A percentile compares a stretch with the other conserved stretches of the same genome.
Conservation (phyloP, 2,888 invertebrate genomes). For the Yponomeuta plumbellus region DNA sequence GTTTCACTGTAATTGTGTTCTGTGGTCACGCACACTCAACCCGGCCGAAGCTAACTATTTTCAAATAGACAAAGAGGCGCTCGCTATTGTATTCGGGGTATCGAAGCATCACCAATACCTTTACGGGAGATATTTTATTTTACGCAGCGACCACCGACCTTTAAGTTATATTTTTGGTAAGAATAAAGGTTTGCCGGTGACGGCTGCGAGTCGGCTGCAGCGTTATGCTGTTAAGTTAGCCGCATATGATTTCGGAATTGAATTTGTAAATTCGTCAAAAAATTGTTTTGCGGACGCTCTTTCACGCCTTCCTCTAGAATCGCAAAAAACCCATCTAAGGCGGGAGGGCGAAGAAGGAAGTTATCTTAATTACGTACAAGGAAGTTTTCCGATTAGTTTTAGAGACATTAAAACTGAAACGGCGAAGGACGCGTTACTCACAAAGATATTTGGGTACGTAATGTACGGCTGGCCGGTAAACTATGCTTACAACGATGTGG, state of each 20-base stretch:
- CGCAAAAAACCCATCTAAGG: not conserved
- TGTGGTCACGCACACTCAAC: slow-evolving; percentile 12
- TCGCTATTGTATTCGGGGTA: slow-evolving; percentile 27
- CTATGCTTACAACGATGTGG: too few species aligned
- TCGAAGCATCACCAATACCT: slow-evolving; percentile 24
- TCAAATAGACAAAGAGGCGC: slow-evolving; percentile 22
- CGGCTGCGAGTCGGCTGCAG: slow-evolving; percentile 15
- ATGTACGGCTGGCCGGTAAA: slow-evolving; percentile 26
- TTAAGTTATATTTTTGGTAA: slow-evolving; percentile 15
- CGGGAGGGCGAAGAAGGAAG: slow-evolving; percentile 12
- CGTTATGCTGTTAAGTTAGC: slow-evolving; percentile 10
- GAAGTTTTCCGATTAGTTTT: slow-evolving; percentile 20
- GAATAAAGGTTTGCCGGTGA: slow-evolving; percentile 14
- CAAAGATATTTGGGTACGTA: slow-evolving; percentile 24
- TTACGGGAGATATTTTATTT: slow-evolving; percentile 6
- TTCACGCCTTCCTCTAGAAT: slow-evolving; percentile 12
- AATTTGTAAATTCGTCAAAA: slow-evolving; percentile 8
- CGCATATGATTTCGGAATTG: slow-evolving; percentile 12
- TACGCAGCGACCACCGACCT: slow-evolving; percentile 7
- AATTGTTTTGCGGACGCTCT: slow-evolving; percentile 14
- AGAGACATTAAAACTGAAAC: slow-evolving; percentile 20
- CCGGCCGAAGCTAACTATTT: slow-evolving; percentile 1
- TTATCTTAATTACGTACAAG: slow-evolving; percentile 21
- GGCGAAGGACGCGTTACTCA: slow-evolving; percentile 21
- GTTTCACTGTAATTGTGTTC: too few species aligned